Conservation (phyloP, 2,888 invertebrate genomes). For the Pherbina coryleti region DNA sequence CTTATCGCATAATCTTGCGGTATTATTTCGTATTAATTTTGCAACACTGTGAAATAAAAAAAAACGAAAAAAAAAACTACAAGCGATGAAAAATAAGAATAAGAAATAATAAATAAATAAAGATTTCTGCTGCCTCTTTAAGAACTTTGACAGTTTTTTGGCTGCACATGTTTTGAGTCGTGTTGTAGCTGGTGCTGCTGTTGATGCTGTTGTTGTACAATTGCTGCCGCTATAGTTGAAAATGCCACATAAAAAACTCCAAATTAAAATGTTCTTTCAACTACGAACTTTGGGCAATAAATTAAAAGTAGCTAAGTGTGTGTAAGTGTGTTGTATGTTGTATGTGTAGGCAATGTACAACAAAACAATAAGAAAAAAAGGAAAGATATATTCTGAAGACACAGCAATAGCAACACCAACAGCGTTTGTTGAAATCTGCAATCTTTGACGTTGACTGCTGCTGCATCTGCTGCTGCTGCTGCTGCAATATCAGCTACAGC, state of each 20-base stretch:
- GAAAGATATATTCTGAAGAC: neutral
- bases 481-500: neutral
- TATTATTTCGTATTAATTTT: neutral
- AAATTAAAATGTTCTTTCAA: constrained; percentile 69
- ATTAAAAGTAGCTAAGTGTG: constrained; percentile 42
- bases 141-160: constrained; percentile 1
- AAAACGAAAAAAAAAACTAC: neutral
- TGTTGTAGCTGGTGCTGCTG: neutral
- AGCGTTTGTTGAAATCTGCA: constrained; percentile 50
- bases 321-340: neutral
- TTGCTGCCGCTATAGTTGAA: neutral
- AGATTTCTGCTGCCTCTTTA: neutral
- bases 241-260: constrained; percentile 53
- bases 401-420: constrained; percentile 45
- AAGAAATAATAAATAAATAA: neutral
- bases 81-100: neutral
- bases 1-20: neutral
- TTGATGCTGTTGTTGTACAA: neutral
- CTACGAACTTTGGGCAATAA: constrained; percentile 64
- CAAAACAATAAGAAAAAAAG: constrained; percentile 19
- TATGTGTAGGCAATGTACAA: neutral
- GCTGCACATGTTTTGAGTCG: neutral
- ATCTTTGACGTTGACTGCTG: constrained; percentile 36
- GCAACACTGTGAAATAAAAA: neutral
- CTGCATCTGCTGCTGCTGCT: neutral